A percentile compares a stretch with the other conserved stretches of the same genome.
Conservation (phyloP, 2,113 vertebrate species). For the Scytalopus superciliaris region DNA sequence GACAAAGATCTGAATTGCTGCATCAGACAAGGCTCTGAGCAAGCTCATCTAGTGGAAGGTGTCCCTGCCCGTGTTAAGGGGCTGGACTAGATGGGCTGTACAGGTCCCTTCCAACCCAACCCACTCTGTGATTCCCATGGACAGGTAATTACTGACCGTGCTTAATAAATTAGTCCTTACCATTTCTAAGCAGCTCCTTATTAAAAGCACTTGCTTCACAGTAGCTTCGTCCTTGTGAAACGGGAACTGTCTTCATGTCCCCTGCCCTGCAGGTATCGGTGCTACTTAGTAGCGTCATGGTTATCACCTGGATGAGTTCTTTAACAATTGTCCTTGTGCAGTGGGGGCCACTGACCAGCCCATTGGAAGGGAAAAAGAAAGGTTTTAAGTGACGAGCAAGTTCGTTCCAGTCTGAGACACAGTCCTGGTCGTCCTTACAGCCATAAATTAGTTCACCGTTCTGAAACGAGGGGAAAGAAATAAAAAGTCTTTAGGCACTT, state of each 20-base stretch:
- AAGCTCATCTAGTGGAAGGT: background rate
- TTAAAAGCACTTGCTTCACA: conserved; percentile 89
- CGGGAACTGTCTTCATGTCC: conserved; percentile 68
- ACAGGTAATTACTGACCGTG: background rate
- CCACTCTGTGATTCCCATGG: background rate
- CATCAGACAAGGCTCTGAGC: background rate
- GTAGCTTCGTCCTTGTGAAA: conserved; percentile 78
- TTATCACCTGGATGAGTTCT: conserved; percentile 90
- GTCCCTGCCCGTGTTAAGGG: background rate
- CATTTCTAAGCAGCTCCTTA: conserved; percentile 80
- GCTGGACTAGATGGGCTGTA: background rate
- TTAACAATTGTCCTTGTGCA: conserved; percentile 83
- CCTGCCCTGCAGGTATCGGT: conserved; percentile 76
- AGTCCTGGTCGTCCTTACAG: conserved; percentile 86
- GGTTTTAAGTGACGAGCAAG: conserved; percentile 88
- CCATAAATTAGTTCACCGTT: conserved; percentile 93
- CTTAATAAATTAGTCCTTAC: conserved; percentile 66
- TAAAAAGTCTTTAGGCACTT: background rate
- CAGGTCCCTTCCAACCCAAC: background rate
- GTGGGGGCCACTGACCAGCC: conserved; percentile 80
- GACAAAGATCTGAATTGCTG: background rate
- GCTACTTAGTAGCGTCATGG: conserved; percentile 81
- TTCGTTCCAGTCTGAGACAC: conserved; percentile 80
- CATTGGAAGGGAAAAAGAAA: conserved; percentile 87
- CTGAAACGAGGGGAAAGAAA: conserved; percentile 61